A percentile compares a stretch with the other conserved stretches of the same genome.
Conservation (phyloP, 2,113 vertebrate species). For the Cololabis saira region DNA sequence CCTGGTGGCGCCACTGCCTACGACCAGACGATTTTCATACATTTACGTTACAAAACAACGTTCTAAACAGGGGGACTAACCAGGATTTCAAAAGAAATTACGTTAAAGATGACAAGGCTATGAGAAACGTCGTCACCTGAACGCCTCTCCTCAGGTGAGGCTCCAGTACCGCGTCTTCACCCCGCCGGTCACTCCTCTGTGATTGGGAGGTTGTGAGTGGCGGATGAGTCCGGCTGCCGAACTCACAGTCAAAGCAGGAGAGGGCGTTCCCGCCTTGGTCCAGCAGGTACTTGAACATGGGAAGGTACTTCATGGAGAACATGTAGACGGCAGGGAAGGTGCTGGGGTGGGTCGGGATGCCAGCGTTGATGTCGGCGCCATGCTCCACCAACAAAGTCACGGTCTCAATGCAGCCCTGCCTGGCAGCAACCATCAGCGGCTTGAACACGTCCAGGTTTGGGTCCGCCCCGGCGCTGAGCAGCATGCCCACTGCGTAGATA, state of each 20-base stretch:
- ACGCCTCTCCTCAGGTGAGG: conserved; percentile 16
- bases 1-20: no score
- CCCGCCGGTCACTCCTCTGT: conserved; percentile 28
- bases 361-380: conserved; percentile 89
- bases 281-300: conserved; percentile 90
- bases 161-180: neutral
- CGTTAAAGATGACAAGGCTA: no score
- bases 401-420: conserved; percentile 85
- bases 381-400: conserved; percentile 88
- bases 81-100: no score
- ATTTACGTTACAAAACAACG: no score
- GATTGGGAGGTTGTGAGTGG: conserved; percentile 60
- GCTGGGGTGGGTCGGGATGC: conserved; percentile 89
- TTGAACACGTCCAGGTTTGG: conserved; percentile 91
- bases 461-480: conserved; percentile 89
- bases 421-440: conserved; percentile 90
- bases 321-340: conserved; percentile 91
- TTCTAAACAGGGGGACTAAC: neutral
- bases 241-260: conserved; percentile 89
- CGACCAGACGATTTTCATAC: no score
- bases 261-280: conserved; percentile 89
- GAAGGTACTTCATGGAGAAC: conserved; percentile 90
- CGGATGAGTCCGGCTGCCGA: conserved; percentile 86
- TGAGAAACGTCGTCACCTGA: conserved; percentile 33
- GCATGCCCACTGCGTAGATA: conserved; percentile 79